Base-by-base conservation (phyloP, 1,140 invertebrate species). In the Drosophila suzukii region DNA sequence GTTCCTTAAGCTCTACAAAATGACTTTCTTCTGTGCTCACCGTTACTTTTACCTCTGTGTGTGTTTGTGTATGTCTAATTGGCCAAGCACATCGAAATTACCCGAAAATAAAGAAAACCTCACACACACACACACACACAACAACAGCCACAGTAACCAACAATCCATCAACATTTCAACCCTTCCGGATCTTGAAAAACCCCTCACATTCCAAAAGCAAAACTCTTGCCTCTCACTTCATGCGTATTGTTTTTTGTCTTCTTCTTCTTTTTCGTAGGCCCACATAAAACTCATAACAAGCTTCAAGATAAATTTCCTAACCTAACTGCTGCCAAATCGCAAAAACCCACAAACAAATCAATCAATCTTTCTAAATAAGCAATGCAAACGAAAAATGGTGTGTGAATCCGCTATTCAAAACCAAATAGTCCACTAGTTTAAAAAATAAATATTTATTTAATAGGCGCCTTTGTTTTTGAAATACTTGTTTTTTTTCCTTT, bases 51-150 rank as follows among this genome's bases (percentile, higher is more conserved):
- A 71, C 34, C 68, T 71, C 67, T 71, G 50, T 84, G 75, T 82
- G 70, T 82, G 75, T 83, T 75, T 79, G 75, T 73, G 67, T 73
- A 73, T 83, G 81, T 82, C 75, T 79, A 67, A 84, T 83, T 83
- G 80, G 75, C 74, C 60, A 44, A 59, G 80, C 81, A 83, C 80
- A 75, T 55, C 36, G 43, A 78, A 66, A 83, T 63, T 75, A 74
- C 54, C 74, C 58, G 44, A 61, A 15, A 54, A 30, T 49, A 41
- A 57, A 17, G 49, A 41, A 36, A 47, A 10, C 24, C 13, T 41
- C 17, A 49, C 36, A 56, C 65, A 63, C 41, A 66, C 53, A 66
- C 53, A 66, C 43, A 20, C 20, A 20, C 27, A 27, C 27, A 12
- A 67, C 32, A 59, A 46, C 43, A 66, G 43, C 54, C 62, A 54